Evolutionary conservation across 1,140 invertebrate genomes (phyloP), one percentile per base, ranked within the genome.

Genomic region (Rhagoletis pomonella): DNA sequence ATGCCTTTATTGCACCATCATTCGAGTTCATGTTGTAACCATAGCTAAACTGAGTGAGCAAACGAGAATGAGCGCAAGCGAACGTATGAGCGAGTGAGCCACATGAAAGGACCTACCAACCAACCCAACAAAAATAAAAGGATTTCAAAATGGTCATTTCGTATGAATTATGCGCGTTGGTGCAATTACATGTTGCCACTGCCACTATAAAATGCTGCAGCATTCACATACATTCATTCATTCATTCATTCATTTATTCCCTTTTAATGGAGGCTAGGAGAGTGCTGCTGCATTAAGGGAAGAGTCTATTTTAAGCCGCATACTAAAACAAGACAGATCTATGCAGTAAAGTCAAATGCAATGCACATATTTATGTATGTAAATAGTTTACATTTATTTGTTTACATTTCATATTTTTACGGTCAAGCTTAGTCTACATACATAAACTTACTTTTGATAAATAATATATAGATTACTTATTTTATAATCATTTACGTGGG

Each of bases 111-210:
- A 29, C 29, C 29, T 29, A 29, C 0, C 29, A 29, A 29, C 10
- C 84, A 62, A 39, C 60, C 39, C 17, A 86, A 86, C 62, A 64
- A 64, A 88, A 88, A 88, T 92, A 92, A 92, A 92, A 92, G 91
- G 91, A 91, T 92, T 92, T 91, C 91, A 92, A 92, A 92, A 92
- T 92, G 91, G 91, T 92, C 91, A 92, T 92, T 92, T 92, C 90
- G 92, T 92, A 92, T 92, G 91, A 92, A 92, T 92, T 92, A 92
- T 92, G 91, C 91, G 90, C 90, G 90, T 87, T 91, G 89, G 88
- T 91, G 91, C 91, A 92, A 92, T 92, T 92, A 92, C 87, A 89
- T 89, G 88, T 69, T 88, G 87, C 86, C 86, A 67, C 55, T 87
- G 69, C 69, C 39, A 55, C 59, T 86, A 64, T 86, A 65, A 64